Evolutionary conservation across 1,140 invertebrate genomes (phyloP).

Genomic region (Palaemon carinicauda): DNA sequence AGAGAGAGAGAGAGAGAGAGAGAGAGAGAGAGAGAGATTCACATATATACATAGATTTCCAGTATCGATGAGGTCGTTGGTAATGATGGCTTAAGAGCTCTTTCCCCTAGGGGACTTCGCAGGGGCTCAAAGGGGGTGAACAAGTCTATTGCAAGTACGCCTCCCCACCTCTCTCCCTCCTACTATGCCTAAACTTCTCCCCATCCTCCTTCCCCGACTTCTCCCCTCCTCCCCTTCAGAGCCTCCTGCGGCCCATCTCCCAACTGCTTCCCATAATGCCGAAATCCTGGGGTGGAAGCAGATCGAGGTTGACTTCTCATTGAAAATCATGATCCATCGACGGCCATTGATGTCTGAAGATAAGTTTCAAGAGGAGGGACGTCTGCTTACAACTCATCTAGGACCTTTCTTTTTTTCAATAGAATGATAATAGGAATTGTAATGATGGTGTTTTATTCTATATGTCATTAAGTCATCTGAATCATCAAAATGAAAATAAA

Average conservation of each 20-base stretch:
- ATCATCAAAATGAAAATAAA: too few relatives aligned
- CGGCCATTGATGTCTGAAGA: neutral
- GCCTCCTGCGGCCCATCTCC: neutral
- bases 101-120: slow-evolving; percentile 34
- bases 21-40: neutral
- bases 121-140: slow-evolving; percentile 39
- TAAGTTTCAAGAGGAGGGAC: too few relatives aligned
- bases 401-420: too few relatives aligned
- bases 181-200: too few relatives aligned
- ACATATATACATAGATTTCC: neutral
- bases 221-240: neutral
- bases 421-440: too few relatives aligned
- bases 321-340: too few relatives aligned
- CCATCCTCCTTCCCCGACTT: neutral
- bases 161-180: neutral
- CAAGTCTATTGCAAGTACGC: slow-evolving; percentile 42
- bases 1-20: neutral
- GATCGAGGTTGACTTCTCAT: too few relatives aligned
- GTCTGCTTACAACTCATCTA: too few relatives aligned
- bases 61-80: slow-evolving; percentile 19
- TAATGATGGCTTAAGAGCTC: slow-evolving; percentile 21
- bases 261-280: too few relatives aligned
- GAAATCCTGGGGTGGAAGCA: too few relatives aligned
- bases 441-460: too few relatives aligned
- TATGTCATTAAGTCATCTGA: too few relatives aligned